Evolutionary conservation across 2,797 vertebrate genomes (phyloP).

Genomic region (Hippocampus kuda): DNA sequence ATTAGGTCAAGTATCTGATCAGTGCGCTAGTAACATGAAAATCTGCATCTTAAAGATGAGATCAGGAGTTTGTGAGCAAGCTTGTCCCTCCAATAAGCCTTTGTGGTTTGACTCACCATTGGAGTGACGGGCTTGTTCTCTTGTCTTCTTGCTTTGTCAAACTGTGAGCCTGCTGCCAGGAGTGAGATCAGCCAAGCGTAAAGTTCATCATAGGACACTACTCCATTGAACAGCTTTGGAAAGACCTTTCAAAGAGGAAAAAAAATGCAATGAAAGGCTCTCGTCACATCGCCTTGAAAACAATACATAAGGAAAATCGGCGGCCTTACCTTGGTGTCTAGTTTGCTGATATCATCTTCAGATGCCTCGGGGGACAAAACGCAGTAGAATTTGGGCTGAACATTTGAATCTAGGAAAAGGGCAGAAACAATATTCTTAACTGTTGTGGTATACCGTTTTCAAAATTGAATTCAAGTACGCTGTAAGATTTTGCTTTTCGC

Average conservation of each 20-base stretch:
- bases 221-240: slow-evolving; percentile 81
- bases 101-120: slow-evolving; percentile 67
- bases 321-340: slow-evolving; percentile 75
- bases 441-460: background rate
- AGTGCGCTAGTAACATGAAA: background rate
- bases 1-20: background rate
- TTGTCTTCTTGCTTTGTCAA: slow-evolving; percentile 84
- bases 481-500: background rate
- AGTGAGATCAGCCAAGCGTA: slow-evolving; percentile 79
- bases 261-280: background rate
- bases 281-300: background rate
- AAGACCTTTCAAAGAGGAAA: slow-evolving; percentile 70
- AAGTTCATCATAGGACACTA: slow-evolving; percentile 83
- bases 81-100: background rate
- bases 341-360: slow-evolving; percentile 85
- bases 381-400: slow-evolving; percentile 93
- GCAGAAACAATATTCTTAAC: background rate
- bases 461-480: background rate
- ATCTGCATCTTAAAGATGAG: background rate
- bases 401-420: slow-evolving; percentile 68
- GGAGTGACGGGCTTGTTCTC: slow-evolving; percentile 84
- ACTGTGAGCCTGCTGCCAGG: slow-evolving; percentile 86
- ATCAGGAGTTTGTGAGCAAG: background rate
- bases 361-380: slow-evolving; percentile 89
- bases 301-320: background rate